Evolutionary conservation across 2,113 vertebrate species (phyloP), one percentile per base, ranked within the genome.

Genomic region (Cynopterus brachyotis): DNA sequence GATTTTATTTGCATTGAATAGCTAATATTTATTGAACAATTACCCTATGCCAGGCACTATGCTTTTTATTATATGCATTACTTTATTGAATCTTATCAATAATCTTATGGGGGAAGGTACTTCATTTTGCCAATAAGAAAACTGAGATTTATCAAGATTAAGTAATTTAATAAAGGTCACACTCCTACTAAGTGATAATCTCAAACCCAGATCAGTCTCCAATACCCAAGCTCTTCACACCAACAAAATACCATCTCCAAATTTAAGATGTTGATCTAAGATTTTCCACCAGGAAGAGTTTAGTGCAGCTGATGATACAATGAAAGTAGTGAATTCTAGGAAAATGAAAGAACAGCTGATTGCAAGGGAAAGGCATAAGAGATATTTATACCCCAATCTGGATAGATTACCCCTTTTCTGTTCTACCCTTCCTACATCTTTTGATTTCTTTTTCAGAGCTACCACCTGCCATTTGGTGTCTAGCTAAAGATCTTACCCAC

Each of bases 351-450:
- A 87, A 80, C 9, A 95, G 59, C 57, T 90, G 47, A 72, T 81
- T 94, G 40, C 69, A 69, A 96, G 26, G 90, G 60, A 94, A 98
- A 97, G 96, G 96, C 93, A 96, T 97, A 96, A 89, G 37, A 76
- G 42, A 57, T 83, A 80, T 9, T 32, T 82, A 92, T 8, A 40
- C 15, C 42, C 12, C 37, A 6, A 26, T 37, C 19, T n/a, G 37
- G 11, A 17, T 53, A 72, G 47, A 50, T 50, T 47, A 45, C 16
- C 24, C 67, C 62, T 90, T 64, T 42, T 96, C 59, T 80, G 11
- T 89, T 94, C 85, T 93, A 70, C 24, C 35, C 53, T 64, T 55
- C 5, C 84, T 78, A 22, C 11, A 64, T 79, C 22, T n/a, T 87
- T 10, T 12, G 37, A 66, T 90, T 94, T 95, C 69, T 90, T 96